Evolutionary conservation across 2,888 invertebrate species (phyloP).

Genomic region (Ellobium chinense): DNA sequence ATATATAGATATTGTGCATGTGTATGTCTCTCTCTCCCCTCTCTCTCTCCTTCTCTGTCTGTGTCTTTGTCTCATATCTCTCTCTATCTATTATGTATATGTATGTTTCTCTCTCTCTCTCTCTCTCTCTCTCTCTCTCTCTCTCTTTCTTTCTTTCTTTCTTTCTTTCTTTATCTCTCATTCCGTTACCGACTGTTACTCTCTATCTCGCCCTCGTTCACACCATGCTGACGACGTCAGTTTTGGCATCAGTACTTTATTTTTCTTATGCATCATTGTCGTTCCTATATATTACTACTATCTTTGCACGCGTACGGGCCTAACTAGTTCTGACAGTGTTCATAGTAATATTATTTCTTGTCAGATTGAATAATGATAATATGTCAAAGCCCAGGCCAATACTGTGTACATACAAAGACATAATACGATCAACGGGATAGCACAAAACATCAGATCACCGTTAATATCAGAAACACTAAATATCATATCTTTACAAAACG

Average conservation of each 20-base stretch:
- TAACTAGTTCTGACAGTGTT: not conserved
- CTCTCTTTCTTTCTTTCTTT: not conserved
- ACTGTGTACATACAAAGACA: no score
- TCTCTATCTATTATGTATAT: not conserved
- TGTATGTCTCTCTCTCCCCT: not conserved
- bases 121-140: conserved; percentile 14
- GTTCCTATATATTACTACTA: no score
- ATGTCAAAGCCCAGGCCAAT: no score
- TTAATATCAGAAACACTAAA: no score
- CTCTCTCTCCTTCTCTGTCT: conserved; percentile 10
- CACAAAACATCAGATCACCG: no score
- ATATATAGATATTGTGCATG: no score
- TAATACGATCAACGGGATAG: no score
- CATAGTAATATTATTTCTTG: not conserved
- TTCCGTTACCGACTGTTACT: not conserved
- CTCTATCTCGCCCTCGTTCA: not conserved
- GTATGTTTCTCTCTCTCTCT: conserved; percentile 9
- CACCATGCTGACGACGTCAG: no score
- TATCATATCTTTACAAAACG: no score
- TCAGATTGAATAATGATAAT: not conserved
- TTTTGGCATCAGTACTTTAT: no score
- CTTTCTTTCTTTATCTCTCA: not conserved
- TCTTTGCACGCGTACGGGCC: no score
- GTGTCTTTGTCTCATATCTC: not conserved
- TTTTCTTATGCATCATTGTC: no score